Conservation (phyloP, 2,888 invertebrate species). For the Himalopsyche japonica region DNA sequence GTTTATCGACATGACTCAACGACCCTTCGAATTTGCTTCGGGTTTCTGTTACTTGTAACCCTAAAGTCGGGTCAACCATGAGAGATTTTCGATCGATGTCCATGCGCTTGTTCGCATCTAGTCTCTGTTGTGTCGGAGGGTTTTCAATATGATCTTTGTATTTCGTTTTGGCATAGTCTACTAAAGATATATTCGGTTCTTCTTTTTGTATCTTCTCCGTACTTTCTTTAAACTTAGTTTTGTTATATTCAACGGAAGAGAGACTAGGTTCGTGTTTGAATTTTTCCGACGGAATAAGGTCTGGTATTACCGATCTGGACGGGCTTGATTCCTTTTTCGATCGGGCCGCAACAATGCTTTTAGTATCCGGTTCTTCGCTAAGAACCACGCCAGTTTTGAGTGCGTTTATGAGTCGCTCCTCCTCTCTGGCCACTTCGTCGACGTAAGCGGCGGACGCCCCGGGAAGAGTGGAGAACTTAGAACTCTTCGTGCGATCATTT, state of each 20-base stretch:
- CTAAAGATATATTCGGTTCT: slow-evolving; percentile 55
- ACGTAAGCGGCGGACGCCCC: slow-evolving; percentile 52
- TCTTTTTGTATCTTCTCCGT: slow-evolving; percentile 43
- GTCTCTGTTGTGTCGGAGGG: slow-evolving; percentile 50
- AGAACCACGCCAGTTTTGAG: slow-evolving; percentile 73
- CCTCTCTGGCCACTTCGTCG: slow-evolving; percentile 79
- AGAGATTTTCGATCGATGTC: slow-evolving; percentile 58
- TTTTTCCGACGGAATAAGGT: slow-evolving; percentile 53
- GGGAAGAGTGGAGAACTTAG: slow-evolving; percentile 40
- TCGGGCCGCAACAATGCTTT: slow-evolving; percentile 21
- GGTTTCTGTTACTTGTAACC: slow-evolving; percentile 58
- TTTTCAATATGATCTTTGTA: slow-evolving; percentile 62
- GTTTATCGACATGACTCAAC: slow-evolving; percentile 25
- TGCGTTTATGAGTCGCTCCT: slow-evolving; percentile 77
- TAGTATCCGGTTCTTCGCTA: slow-evolving; percentile 46
- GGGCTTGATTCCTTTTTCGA: slow-evolving; percentile 55
- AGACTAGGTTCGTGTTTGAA: slow-evolving; percentile 15
- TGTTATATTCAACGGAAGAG: slow-evolving; percentile 43
- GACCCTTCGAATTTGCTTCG: slow-evolving; percentile 53
- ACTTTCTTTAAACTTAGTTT: not conserved
- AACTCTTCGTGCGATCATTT: slow-evolving; percentile 25
- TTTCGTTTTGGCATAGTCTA: slow-evolving; percentile 68
- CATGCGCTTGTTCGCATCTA: slow-evolving; percentile 47
- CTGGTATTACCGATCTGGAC: slow-evolving; percentile 47
- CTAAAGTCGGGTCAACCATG: slow-evolving; percentile 54